A percentile compares a stretch with the other conserved stretches of the same genome.
phyloP scores from a whole-genome alignment of 2,888 invertebrate genomes.

The Epiblema foenella region DNA sequence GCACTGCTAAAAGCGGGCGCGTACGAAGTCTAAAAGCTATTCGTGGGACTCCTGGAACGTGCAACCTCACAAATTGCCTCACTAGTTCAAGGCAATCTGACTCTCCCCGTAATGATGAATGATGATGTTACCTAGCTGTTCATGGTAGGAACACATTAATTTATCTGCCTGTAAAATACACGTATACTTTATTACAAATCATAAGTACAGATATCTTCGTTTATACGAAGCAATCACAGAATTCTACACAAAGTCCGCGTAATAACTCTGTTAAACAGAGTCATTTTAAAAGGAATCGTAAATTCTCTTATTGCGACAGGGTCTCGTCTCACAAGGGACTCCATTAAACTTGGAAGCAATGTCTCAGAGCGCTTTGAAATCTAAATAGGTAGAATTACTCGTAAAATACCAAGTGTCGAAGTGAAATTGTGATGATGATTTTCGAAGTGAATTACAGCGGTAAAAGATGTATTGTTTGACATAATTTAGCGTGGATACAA shows the following conservation, averaged over 20 bases:
- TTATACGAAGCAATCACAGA: background rate
- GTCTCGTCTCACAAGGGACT: constrained; percentile 3
- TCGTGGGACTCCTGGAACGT: no score
- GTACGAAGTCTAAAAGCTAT: no score
- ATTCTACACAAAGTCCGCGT: background rate
- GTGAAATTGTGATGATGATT: constrained; percentile 9
- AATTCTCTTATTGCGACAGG: constrained; percentile 29
- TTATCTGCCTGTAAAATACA: background rate
- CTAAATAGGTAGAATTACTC: constrained; percentile 36
- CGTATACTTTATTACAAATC: background rate
- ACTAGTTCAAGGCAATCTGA: no score
- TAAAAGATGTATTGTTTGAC: background rate
- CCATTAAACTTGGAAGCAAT: constrained; percentile 31
- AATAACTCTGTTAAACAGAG: constrained; percentile 28
- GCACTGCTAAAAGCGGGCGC: no score
- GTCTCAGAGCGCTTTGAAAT: constrained; percentile 30
- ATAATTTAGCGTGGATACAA: background rate
- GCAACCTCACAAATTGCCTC: no score
- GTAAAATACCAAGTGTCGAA: constrained; percentile 23
- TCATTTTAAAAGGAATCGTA: constrained; percentile 19
- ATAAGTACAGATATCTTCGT: background rate
- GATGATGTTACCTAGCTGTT: no score
- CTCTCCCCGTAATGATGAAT: no score
- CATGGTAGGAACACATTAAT: background rate
- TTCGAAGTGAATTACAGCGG: background rate